Evolutionary conservation across 2,888 invertebrate species (phyloP), one percentile per base, ranked within the genome.

Genomic region (Rapana venosa): DNA sequence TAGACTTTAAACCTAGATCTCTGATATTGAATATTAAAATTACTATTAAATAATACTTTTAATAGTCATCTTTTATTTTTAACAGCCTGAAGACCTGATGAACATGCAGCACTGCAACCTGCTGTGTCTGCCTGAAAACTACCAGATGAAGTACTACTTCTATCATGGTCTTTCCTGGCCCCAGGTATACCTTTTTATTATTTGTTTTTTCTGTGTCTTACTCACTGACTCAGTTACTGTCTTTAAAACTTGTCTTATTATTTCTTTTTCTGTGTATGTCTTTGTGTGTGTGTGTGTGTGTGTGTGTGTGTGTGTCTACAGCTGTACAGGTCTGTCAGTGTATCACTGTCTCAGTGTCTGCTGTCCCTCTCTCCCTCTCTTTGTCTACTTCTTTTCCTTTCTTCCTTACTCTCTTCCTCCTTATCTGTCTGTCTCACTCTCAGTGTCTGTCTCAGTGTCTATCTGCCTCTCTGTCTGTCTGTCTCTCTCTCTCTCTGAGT

Each of bases 61-160:
- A 15, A 77, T n/a, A 20, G 15, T 87, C 11, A 32, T 56, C 13
- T 30, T 22, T 32, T 35, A n/a, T 87, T 87, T n/a, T 87, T 74
- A 4, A 56, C n/a, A n/a, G n/a, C 99, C 99, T 0, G 98, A 99
- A 95, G 99, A 99, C 96, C 97, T 99, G n/a, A 98, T 99, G 98
- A 99, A 99, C 96, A 99, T n/a, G 98, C 99, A n/a, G 96, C 99
- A 99, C 96, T 99, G 99, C n/a, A 99, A 99, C 96, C 96, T 99
- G 96, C 97, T 99, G 90, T 99, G 99, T 96, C 97, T 99, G 96
- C 99, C 99, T 0, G 99, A 99, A 96, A 99, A 99, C 96, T 99
- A 99, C 96, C 99, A 99, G n/a, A 99, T 99, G 99, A 99, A 99
- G n/a, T 99, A 99, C 96, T n/a, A 99, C 96, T 98, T 99, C n/a